Conservation (phyloP, 2,888 invertebrate genomes). For the Aphidius colemani region DNA sequence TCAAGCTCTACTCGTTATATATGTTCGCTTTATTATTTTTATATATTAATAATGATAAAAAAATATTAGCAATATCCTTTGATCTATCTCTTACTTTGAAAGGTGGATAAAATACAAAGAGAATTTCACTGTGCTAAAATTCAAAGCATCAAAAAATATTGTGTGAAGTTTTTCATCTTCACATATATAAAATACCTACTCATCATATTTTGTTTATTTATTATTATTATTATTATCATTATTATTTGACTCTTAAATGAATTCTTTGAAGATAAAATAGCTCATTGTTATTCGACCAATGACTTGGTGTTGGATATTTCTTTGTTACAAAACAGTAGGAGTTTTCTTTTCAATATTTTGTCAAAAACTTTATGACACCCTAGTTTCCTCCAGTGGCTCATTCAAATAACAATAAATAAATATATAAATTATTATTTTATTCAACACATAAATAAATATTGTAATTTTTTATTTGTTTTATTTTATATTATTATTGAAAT, state of each 20-base stretch:
- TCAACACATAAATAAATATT: no score
- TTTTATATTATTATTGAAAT: not conserved
- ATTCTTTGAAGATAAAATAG: not conserved
- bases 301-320: constrained; percentile 8
- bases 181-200: not conserved
- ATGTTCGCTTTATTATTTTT: not conserved
- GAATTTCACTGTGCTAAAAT: not conserved
- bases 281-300: constrained; percentile 12
- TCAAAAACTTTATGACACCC: constrained; percentile 2
- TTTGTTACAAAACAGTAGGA: not conserved
- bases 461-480: no score
- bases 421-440: no score
- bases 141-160: constrained; percentile 5
- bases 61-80: no score
- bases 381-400: no score
- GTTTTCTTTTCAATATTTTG: constrained; percentile 1
- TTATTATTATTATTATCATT: constrained; percentile 3
- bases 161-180: not conserved
- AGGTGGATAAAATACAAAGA: not conserved
- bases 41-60: no score
- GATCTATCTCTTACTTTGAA: no score
- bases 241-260: not conserved
- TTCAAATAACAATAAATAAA: no score
- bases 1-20: not conserved
- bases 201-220: not conserved